Evolutionary conservation across 1,140 invertebrate species (phyloP).

Genomic region (Micrasema longulum): DNA sequence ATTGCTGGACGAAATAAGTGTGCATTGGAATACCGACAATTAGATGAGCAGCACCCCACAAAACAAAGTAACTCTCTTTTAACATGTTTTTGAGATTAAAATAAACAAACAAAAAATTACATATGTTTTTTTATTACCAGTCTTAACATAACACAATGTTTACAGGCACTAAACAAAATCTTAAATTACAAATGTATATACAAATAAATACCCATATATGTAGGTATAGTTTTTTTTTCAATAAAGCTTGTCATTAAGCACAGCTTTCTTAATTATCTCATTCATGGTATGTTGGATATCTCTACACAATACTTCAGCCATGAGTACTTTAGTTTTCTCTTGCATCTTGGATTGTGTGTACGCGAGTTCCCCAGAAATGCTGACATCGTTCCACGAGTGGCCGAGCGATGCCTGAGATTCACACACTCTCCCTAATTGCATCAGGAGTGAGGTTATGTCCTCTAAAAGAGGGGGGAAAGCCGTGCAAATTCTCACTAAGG

Average conservation of each 20-base stretch:
- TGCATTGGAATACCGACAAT: constrained; percentile 76
- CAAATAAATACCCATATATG: no score
- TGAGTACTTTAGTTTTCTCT: constrained; percentile 65
- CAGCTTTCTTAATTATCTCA: constrained; percentile 71
- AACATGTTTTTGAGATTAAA: constrained; percentile 54
- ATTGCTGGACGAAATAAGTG: constrained; percentile 77
- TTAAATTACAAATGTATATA: no score
- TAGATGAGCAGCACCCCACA: constrained; percentile 75
- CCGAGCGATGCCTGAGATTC: constrained; percentile 84
- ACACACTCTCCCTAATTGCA: constrained; percentile 88
- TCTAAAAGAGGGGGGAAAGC: constrained; percentile 94
- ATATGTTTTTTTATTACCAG: constrained; percentile 31
- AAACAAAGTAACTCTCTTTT: constrained; percentile 63
- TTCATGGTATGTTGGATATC: constrained; percentile 74
- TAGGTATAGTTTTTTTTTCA: constrained; percentile 55
- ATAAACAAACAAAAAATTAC: no score
- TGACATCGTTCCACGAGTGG: constrained; percentile 72
- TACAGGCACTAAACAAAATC: background rate
- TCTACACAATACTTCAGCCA: constrained; percentile 72
- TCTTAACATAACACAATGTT: background rate
- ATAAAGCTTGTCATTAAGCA: constrained; percentile 71
- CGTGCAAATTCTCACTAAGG: constrained; percentile 86
- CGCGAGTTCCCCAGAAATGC: constrained; percentile 67
- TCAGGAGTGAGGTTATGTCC: constrained; percentile 85
- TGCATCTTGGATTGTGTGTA: constrained; percentile 68